Evolutionary conservation across 2,888 invertebrate genomes (phyloP), one percentile per base, ranked within the genome.

Genomic region (Leptogaster cylindrica): DNA sequence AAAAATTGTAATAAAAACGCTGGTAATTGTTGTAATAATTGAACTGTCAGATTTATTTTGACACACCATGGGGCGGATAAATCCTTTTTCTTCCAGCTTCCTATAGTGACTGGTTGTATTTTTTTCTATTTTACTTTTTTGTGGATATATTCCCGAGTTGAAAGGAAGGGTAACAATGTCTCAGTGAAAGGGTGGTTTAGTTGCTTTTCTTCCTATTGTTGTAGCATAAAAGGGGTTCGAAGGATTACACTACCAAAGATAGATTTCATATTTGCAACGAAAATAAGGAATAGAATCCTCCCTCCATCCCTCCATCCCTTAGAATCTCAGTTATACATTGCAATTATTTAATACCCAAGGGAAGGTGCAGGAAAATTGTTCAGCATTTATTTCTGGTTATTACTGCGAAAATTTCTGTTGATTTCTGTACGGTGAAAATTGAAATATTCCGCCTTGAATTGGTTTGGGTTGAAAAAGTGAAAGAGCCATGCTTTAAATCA

Each of bases 1-100:
- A 12, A 55, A 6, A 39, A 55, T 23, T 55, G 36, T 36, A 55
- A 55, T 55, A 55, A 55, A 55, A 55, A 31, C 39, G n/a, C 55
- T 36, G 36, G 55, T 55, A 55, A 55, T 55, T 55, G 55, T 55
- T 39, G 36, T 55, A 33, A 55, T 55, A 55, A 55, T 55, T 55
- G 55, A 55, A 55, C 55, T 55, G 55, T 55, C 55, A 55, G 55
- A 55, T n/a, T 55, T 55, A 55, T 39, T 55, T 55, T 55, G 55
- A 55, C 36, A 39, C 36, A 55, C 55, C 52, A 36, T 20, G 10
- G 20, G 36, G 20, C n/a, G 39, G 39, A 55, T 23, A 36, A 12
- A 31, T 31, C 36, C 23, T 23, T 39, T 41, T 14, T 41, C 18
- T 36, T 20, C 14, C 12, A 10, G 27, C 36, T 36, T 6, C 39